Evolutionary conservation across 1,140 invertebrate species (phyloP).

Genomic region (Rhynchophorus ferrugineus): DNA sequence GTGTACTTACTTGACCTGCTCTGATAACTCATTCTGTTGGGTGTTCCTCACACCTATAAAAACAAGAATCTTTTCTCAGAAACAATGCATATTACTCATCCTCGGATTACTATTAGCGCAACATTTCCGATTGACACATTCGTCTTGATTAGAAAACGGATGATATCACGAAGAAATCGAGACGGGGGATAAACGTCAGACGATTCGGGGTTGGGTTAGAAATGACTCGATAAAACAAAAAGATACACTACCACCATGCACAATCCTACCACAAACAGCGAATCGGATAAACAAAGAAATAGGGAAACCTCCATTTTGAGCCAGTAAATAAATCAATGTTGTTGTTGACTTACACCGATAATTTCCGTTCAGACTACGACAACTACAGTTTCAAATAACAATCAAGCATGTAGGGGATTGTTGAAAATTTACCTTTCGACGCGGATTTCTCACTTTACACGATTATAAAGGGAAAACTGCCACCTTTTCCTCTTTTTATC

Average conservation of each 20-base stretch:
- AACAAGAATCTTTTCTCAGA: constrained; percentile 11
- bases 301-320: constrained; percentile 32
- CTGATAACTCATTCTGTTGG: constrained; percentile 70
- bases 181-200: no score
- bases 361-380: no score
- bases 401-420: no score
- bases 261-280: constrained; percentile 7
- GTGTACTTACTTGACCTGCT: constrained; percentile 71
- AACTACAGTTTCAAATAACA: no score
- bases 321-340: constrained; percentile 22
- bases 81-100: not conserved
- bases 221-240: no score
- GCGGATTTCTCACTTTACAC: not conserved
- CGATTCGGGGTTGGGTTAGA: no score
- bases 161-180: no score
- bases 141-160: no score
- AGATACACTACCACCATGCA: constrained; percentile 2
- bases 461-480: not conserved
- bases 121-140: no score
- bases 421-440: not conserved
- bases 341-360: not conserved
- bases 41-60: constrained; percentile 33
- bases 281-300: constrained; percentile 32
- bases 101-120: not conserved
- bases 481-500: not conserved